Evolutionary conservation across 2,113 vertebrate species (phyloP).

Genomic region (Phylloscopus trochilus): DNA sequence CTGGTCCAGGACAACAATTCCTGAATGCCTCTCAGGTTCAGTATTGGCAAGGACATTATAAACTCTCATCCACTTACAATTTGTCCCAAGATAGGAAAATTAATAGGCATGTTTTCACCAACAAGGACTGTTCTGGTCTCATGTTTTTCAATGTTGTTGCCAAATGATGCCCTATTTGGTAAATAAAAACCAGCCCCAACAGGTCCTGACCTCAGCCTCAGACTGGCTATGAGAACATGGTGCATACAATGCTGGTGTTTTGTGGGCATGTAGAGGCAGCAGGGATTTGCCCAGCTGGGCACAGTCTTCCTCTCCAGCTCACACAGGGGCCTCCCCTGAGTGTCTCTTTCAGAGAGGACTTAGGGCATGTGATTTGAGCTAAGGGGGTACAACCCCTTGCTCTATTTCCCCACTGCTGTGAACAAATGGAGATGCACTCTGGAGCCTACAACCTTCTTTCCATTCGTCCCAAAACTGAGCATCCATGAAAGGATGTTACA

Average conservation of each 20-base stretch:
- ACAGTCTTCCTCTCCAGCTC: neutral
- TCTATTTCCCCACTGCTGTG: neutral
- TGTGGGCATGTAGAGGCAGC: neutral
- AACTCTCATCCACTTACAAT: neutral
- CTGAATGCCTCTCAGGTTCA: neutral
- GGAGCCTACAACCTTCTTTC: neutral
- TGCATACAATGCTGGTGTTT: neutral
- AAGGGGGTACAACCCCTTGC: neutral
- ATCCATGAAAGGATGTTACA: neutral
- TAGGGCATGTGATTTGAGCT: neutral
- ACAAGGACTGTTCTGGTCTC: neutral
- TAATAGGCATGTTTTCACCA: neutral
- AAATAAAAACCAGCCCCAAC: neutral
- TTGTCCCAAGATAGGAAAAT: neutral
- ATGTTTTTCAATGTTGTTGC: neutral
- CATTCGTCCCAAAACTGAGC: neutral
- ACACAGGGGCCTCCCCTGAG: neutral
- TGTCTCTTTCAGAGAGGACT: rapidly evolving
- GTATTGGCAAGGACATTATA: rapidly evolving
- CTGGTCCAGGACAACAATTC: neutral
- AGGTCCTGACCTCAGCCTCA: neutral
- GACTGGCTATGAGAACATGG: neutral
- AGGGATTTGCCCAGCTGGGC: neutral
- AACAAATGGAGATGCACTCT: neutral
- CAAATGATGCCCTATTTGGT: neutral